These are phyloP conservation scores for Melipona bicolor DNA, from an alignment of 2,888 invertebrate species.

Conservation along the genomic window DNA sequence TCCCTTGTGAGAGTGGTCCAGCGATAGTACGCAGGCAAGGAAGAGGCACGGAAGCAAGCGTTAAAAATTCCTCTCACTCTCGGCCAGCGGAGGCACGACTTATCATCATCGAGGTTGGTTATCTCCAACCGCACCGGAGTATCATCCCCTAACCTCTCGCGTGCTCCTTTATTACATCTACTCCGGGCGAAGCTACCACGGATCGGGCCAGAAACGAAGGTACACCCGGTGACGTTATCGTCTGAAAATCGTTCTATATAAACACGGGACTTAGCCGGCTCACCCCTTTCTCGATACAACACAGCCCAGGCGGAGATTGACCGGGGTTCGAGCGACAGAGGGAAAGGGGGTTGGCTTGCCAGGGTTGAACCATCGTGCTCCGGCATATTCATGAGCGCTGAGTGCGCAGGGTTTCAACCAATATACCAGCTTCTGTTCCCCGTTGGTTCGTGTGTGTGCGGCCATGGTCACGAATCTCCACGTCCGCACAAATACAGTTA, in stretches of 20 bases:
- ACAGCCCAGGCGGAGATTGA: slow-evolving; percentile 73
- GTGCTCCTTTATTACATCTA: slow-evolving; percentile 1
- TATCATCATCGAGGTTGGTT: slow-evolving; percentile 36
- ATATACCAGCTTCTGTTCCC: slow-evolving; percentile 71
- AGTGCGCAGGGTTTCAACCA: slow-evolving; percentile 81
- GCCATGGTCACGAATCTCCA: slow-evolving; percentile 17
- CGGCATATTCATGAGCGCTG: slow-evolving; percentile 82
- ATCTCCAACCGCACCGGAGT: slow-evolving; percentile 35
- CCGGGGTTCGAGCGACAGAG: slow-evolving; percentile 65
- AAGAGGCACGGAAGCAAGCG: neutral
- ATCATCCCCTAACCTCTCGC: slow-evolving; percentile 43
- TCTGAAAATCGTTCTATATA: slow-evolving; percentile 71
- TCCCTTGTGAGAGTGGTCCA: neutral
- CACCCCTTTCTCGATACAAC: slow-evolving; percentile 75
- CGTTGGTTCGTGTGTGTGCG: slow-evolving; percentile 38
- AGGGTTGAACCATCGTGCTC: slow-evolving; percentile 77
- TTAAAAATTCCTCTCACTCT: neutral
- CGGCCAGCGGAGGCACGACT: neutral
- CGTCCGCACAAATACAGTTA: slow-evolving; percentile 8
- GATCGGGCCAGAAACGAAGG: slow-evolving; percentile 65
- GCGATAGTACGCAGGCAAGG: neutral
- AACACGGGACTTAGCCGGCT: slow-evolving; percentile 67
- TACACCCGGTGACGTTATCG: slow-evolving; percentile 68
- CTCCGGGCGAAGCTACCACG: slow-evolving; percentile 43
- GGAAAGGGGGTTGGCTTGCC: slow-evolving; percentile 69